These are phyloP conservation scores for Amblyornis subalaris DNA, from an alignment of 2,113 vertebrate species.

Conservation along the genomic window DNA sequence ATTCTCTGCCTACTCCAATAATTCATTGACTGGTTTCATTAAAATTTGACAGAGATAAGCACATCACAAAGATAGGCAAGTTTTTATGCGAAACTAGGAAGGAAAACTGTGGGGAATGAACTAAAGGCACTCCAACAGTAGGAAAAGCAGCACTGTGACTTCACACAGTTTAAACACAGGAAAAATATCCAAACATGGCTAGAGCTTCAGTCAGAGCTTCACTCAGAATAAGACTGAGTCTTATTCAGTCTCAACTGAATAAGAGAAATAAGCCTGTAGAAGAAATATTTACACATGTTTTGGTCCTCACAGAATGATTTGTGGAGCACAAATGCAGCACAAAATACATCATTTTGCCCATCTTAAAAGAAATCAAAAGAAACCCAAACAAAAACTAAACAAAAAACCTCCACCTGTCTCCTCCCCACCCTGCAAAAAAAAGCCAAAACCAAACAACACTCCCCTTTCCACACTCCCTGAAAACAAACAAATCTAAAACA, in stretches of 20 bases:
- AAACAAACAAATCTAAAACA: too few species aligned
- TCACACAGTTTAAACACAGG: background rate
- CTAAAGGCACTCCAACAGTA: background rate
- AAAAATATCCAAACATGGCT: background rate
- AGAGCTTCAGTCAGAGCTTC: background rate
- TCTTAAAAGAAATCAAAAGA: background rate
- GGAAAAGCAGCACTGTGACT: background rate
- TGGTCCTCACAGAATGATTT: background rate
- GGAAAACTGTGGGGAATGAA: background rate
- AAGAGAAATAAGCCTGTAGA: background rate
- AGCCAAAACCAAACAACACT: accelerated
- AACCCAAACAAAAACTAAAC: background rate
- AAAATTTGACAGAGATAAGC: background rate
- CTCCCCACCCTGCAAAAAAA: background rate
- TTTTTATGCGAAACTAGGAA: background rate
- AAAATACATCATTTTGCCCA: background rate
- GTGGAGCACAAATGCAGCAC: background rate
- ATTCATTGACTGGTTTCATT: background rate
- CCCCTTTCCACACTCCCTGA: accelerated
- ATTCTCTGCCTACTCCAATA: background rate
- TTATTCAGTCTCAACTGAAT: too few species aligned
- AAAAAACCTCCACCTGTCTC: background rate
- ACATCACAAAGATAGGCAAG: background rate
- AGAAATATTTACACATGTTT: background rate
- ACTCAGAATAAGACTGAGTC: too few species aligned